These are phyloP conservation scores for Australoheros facetus DNA, from an alignment of 2,797 vertebrate species.

Conservation along the genomic window DNA sequence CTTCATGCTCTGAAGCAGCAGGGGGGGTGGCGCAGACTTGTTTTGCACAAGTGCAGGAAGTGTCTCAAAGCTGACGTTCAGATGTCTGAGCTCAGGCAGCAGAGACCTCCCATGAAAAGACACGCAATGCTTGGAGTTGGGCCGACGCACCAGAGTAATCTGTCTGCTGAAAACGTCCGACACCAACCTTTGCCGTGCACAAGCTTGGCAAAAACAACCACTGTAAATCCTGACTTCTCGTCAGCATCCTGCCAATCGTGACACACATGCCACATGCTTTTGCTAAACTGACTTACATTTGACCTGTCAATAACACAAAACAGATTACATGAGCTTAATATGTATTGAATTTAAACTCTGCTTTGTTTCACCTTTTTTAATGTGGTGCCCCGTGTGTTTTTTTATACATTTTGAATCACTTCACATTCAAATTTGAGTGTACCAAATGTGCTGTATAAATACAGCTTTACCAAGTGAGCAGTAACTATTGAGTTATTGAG, in stretches of 20 bases:
- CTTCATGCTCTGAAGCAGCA: constrained; percentile 38
- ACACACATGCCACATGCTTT: constrained; percentile 21
- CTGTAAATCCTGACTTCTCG: constrained; percentile 49
- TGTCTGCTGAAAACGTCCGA: constrained; percentile 20
- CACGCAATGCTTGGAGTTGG: constrained; percentile 36
- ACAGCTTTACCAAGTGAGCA: neutral
- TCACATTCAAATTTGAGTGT: neutral
- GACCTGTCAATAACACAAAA: constrained; percentile 10
- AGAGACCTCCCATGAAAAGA: constrained; percentile 48
- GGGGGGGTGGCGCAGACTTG: constrained; percentile 20
- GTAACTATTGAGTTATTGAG: neutral
- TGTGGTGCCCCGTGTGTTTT: neutral
- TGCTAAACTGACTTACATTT: constrained; percentile 18
- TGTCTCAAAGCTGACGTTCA: constrained; percentile 52
- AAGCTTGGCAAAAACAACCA: constrained; percentile 51
- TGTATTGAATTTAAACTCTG: neutral
- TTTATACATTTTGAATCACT: neutral
- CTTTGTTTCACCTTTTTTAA: neutral
- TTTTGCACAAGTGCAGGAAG: constrained; percentile 45
- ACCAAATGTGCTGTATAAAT: neutral
- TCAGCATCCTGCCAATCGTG: constrained; percentile 38
- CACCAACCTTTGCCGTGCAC: constrained; percentile 45
- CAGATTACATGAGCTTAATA: neutral
- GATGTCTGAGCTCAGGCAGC: constrained; percentile 41
- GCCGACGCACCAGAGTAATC: constrained; percentile 50